Evolutionary conservation across 2,888 invertebrate species (phyloP), one percentile per base, ranked within the genome.

Genomic region (Nomada fabriciana): DNA sequence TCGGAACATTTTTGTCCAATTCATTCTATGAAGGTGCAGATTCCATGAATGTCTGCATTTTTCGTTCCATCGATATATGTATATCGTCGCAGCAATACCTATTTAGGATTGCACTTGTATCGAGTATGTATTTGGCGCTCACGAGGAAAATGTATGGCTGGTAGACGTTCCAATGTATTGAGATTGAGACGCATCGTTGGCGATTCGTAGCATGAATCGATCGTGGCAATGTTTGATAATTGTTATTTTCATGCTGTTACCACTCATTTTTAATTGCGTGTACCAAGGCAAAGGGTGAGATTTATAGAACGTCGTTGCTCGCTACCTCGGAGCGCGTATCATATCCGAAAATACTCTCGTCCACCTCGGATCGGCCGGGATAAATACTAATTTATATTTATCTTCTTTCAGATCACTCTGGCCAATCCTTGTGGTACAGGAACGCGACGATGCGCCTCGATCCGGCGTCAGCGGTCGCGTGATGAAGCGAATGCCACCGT

Each of bases 311-410:
- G 23, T 13, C 47, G 36, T n/a, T 36, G 15, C 15, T 9, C 10
- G 15, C 25, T 68, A 68, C 3, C 23, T 36, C 36, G 36, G 36
- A 36, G 55, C 70, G 80, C 70, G 60, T 71, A 71, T 68, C 81
- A 59, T 43, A 36, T 76, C 76, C 67, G 50, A 80, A 81, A 83
- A 82, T 82, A 83, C 61, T 15, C 20, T 13, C 36, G 11, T 23
- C 9, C 25, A 25, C 47, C 53, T 75, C 52, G 42, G 50, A 61
- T 55, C 25, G 47, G 18, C 64, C 53, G 55, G 52, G 53, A 76
- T 64, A 68, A 76, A 57, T 77, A 70, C 72, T 83, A 81, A 81
- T 81, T 83, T 82, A 81, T 69, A 81, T 82, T 77, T 77, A 77
- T 81, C 77, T 81, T 77, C 68, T 83, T 81, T 77, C 82, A 83